Percentiles rank a stretch among this genome's conserved stretches.
Evolutionary conservation across 2,888 invertebrate species (phyloP).

Genomic region (Pinctada fucata): DNA sequence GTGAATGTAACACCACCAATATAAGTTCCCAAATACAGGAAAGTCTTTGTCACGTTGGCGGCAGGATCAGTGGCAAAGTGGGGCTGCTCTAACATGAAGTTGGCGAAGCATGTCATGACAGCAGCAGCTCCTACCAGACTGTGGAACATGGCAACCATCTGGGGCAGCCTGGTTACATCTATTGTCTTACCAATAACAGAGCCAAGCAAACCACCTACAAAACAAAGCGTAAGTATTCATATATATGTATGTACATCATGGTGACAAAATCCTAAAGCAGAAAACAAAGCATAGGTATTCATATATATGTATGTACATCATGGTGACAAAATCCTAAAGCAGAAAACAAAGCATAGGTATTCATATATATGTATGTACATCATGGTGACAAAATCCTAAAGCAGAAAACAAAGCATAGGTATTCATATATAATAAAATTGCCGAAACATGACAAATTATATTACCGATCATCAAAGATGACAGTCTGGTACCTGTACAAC

Average conservation of each 20-base stretch:
- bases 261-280: too few relatives aligned
- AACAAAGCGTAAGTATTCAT: conserved; percentile 6
- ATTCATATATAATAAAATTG: background rate
- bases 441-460: too few relatives aligned
- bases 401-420: background rate
- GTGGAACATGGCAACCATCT: conserved; percentile 91
- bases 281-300: background rate
- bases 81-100: conserved; percentile 90
- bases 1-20: conserved; percentile 94
- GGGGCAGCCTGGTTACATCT: conserved; percentile 87
- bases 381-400: too few relatives aligned
- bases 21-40: conserved; percentile 91
- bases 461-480: too few relatives aligned
- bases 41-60: conserved; percentile 86
- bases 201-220: conserved; percentile 84
- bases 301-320: background rate
- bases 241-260: background rate
- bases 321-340: too few relatives aligned
- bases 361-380: background rate
- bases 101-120: conserved; percentile 89
- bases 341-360: background rate
- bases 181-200: conserved; percentile 88
- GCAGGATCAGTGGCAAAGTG: conserved; percentile 88
- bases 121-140: conserved; percentile 93
- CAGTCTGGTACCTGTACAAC: too few relatives aligned